A percentile compares a stretch with the other conserved stretches of the same genome.
Evolutionary conservation across 2,113 vertebrate species (phyloP).

Genomic region (Eptatretus burgeri): DNA sequence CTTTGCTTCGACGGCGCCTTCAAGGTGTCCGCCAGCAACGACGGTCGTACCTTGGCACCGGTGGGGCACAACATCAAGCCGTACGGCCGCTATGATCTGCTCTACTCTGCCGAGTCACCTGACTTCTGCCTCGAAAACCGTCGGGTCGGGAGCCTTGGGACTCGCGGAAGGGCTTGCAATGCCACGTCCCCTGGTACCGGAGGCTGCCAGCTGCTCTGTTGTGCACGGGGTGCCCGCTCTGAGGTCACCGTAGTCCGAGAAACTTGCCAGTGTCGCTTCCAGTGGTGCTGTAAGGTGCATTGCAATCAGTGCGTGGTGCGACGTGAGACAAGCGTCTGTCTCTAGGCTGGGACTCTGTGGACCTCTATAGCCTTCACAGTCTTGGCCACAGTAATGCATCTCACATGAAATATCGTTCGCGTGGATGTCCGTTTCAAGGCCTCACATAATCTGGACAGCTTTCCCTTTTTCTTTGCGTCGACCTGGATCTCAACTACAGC

Average conservation of each 20-base stretch:
- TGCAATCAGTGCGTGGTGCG: constrained; percentile 67
- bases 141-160: constrained; percentile 64
- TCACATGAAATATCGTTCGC: too few relatives aligned
- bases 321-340: constrained; percentile 67
- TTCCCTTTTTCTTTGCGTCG: too few relatives aligned
- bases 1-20: constrained; percentile 76
- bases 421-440: too few relatives aligned
- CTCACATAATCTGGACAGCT: too few relatives aligned
- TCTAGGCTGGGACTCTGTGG: constrained; percentile 18
- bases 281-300: constrained; percentile 91
- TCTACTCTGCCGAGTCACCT: constrained; percentile 70
- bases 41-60: constrained; percentile 63
- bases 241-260: constrained; percentile 64
- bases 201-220: constrained; percentile 75
- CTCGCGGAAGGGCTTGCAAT: constrained; percentile 58
- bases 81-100: constrained; percentile 54
- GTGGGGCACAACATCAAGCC: constrained; percentile 68
- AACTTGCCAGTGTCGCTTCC: constrained; percentile 84
- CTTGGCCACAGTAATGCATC: too few relatives aligned
- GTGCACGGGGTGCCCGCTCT: constrained; percentile 48
- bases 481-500: too few relatives aligned
- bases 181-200: constrained; percentile 74
- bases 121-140: constrained; percentile 80
- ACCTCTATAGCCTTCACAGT: too few relatives aligned
- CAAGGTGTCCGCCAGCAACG: constrained; percentile 84